These are phyloP conservation scores for Cephus cinctus DNA, from an alignment of 1,140 invertebrate genomes.

Conservation along the genomic window DNA sequence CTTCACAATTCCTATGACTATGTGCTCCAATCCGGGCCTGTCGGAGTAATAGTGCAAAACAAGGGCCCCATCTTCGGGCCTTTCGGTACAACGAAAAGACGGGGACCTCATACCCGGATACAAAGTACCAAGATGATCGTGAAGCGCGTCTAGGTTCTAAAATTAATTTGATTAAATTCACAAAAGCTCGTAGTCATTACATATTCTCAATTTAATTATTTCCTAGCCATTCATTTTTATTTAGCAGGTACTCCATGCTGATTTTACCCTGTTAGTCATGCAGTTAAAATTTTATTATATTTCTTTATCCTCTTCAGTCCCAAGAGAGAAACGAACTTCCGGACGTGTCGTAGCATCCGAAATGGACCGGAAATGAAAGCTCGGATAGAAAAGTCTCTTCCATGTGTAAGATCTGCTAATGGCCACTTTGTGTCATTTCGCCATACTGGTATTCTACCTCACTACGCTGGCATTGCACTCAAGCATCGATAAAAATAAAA, in stretches of 20 bases:
- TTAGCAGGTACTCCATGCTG: no score
- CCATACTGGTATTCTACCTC: no score
- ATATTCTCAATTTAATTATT: no score
- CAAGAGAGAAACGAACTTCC: no score
- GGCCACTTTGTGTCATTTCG: no score
- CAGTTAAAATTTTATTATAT: conserved; percentile 4
- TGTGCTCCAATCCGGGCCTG: conserved; percentile 86
- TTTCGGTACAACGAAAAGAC: conserved; percentile 87
- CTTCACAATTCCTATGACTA: conserved; percentile 94
- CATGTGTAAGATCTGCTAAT: no score
- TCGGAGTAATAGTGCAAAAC: conserved; percentile 92
- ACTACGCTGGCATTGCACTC: no score
- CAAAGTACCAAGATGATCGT: conserved; percentile 88
- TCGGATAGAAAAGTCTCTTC: no score
- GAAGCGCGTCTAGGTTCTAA: conserved; percentile 89
- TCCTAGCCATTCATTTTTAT: no score
- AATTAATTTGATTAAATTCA: no score
- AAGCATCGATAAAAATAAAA: no score
- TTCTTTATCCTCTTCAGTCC: conserved; percentile 1
- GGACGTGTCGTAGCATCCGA: background rate
- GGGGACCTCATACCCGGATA: conserved; percentile 93
- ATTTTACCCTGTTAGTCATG: background rate
- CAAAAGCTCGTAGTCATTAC: no score
- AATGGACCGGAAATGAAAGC: conserved; percentile 15
- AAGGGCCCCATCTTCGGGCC: conserved; percentile 79